Conservation (phyloP, 2,888 invertebrate species). For the Euclidia mi region DNA sequence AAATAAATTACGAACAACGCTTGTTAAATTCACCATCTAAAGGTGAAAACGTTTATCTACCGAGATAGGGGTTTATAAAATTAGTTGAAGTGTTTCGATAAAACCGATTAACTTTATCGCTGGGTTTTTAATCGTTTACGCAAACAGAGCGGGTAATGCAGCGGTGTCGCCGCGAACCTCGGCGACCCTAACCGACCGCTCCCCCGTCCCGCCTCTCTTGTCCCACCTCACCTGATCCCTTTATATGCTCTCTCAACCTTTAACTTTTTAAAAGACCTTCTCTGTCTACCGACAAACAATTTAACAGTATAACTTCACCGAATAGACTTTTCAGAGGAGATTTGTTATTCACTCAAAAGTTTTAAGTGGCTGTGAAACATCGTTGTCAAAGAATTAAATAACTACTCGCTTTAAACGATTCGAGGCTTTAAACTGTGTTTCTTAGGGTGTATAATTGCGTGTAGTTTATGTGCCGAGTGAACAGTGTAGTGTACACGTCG, state of each 20-base stretch:
- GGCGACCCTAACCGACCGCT: too few relatives aligned
- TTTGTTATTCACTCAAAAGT: slow-evolving; percentile 89
- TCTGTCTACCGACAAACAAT: slow-evolving; percentile 83
- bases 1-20: background rate
- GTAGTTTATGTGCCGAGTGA: slow-evolving; percentile 58
- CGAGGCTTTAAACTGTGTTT: slow-evolving; percentile 55
- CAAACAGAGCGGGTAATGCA: slow-evolving; percentile 40
- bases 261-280: slow-evolving; percentile 81
- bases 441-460: slow-evolving; percentile 68
- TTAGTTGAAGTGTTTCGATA: slow-evolving; percentile 28
- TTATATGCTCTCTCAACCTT: slow-evolving; percentile 76
- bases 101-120: slow-evolving; percentile 33
- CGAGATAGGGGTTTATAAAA: slow-evolving; percentile 18
- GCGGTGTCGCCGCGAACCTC: slow-evolving; percentile 1
- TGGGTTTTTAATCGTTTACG: slow-evolving; percentile 43
- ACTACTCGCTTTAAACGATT: slow-evolving; percentile 61
- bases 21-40: slow-evolving; percentile 9
- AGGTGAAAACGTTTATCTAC: slow-evolving; percentile 12
- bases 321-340: slow-evolving; percentile 86
- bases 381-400: slow-evolving; percentile 85
- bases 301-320: slow-evolving; percentile 84
- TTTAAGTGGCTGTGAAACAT: slow-evolving; percentile 89
- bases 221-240: slow-evolving; percentile 69
- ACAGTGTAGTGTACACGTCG: slow-evolving; percentile 76
- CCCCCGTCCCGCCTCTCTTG: background rate